Conservation (phyloP, 1,140 invertebrate genomes). For the Tachypleus tridentatus region DNA sequence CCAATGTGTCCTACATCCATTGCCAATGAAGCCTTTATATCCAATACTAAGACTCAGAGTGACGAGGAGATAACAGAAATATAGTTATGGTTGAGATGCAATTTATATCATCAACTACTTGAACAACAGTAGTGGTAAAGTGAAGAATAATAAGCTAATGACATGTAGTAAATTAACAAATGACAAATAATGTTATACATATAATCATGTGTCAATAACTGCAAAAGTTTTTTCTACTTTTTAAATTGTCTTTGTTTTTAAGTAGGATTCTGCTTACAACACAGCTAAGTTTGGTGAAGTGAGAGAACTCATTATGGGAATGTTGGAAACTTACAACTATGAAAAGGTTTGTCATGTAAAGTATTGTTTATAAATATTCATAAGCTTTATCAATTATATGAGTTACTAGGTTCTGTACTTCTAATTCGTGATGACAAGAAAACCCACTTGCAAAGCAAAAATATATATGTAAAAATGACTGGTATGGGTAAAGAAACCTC, state of each 20-base stretch:
- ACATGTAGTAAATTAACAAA: too few species aligned
- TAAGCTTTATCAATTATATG: not conserved
- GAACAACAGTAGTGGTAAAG: too few species aligned
- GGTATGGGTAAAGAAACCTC: too few species aligned
- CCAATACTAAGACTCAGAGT: too few species aligned
- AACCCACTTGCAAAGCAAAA: not conserved
- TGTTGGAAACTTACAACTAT: constrained; percentile 46
- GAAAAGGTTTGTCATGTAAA: constrained; percentile 30
- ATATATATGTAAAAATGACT: not conserved
- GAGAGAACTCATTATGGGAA: constrained; percentile 39
- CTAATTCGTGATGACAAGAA: not conserved
- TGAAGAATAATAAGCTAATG: too few species aligned
- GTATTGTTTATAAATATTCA: not conserved
- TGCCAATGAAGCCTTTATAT: too few species aligned
- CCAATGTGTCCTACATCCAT: too few species aligned
- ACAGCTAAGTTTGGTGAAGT: constrained; percentile 44
- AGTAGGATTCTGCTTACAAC: constrained; percentile 40
- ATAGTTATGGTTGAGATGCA: too few species aligned
- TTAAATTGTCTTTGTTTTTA: constrained; percentile 3
- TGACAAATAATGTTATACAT: too few species aligned
- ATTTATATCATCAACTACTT: too few species aligned
- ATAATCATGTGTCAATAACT: too few species aligned
- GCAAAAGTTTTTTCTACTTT: not conserved
- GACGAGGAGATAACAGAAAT: too few species aligned
- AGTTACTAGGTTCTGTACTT: not conserved